These are phyloP conservation scores for Ophonus ardosiacus DNA, from an alignment of 2,888 invertebrate species.

Conservation along the genomic window DNA sequence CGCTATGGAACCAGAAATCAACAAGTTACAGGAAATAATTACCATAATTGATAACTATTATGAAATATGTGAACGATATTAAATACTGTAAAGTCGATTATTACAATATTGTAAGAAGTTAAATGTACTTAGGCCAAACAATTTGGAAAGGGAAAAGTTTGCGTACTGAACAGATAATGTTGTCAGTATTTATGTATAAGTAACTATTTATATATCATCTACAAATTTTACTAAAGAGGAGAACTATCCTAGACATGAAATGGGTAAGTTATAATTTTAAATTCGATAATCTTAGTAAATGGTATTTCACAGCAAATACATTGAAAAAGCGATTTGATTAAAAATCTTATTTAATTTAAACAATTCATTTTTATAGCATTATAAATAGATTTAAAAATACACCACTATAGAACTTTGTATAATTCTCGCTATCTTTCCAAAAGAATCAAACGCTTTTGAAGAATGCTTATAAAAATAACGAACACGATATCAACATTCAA, in stretches of 20 bases:
- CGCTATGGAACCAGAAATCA: constrained; percentile 29
- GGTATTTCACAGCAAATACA: constrained; percentile 72
- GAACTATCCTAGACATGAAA: constrained; percentile 74
- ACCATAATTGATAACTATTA: constrained; percentile 32
- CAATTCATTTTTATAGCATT: constrained; percentile 58
- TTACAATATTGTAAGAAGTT: constrained; percentile 52
- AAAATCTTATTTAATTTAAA: constrained; percentile 62
- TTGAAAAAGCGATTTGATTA: constrained; percentile 70
- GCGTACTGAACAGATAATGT: constrained; percentile 38
- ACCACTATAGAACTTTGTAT: constrained; percentile 49
- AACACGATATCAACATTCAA: constrained; percentile 40
- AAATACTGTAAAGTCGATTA: constrained; percentile 31
- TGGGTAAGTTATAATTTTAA: constrained; percentile 72
- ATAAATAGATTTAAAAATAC: constrained; percentile 62
- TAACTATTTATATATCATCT: constrained; percentile 68
- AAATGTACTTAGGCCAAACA: constrained; percentile 61
- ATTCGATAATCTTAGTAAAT: constrained; percentile 71
- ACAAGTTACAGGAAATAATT: constrained; percentile 30
- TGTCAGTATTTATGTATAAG: constrained; percentile 55
- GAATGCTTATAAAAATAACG: constrained; percentile 49
- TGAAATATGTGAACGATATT: constrained; percentile 33
- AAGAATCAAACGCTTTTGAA: constrained; percentile 40
- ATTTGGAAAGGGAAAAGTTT: constrained; percentile 20
- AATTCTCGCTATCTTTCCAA: constrained; percentile 49
- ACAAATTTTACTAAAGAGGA: constrained; percentile 73